Conservation (phyloP, 2,888 invertebrate genomes). For the Morpho achilles region DNA sequence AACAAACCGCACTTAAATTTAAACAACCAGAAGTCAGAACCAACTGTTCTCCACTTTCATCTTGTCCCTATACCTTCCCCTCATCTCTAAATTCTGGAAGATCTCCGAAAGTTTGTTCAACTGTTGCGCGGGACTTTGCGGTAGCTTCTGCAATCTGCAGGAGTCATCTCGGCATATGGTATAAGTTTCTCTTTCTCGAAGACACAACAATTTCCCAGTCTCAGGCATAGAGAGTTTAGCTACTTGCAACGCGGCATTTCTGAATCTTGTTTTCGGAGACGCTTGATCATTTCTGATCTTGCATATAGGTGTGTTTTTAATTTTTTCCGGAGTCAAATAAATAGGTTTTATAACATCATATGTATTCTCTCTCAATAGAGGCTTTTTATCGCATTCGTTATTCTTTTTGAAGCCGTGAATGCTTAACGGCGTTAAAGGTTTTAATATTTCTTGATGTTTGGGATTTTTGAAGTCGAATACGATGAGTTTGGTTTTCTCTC, state of each 20-base stretch:
- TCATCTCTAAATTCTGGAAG: constrained; percentile 65
- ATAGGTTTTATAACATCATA: constrained; percentile 69
- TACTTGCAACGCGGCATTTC: constrained; percentile 63
- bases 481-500: constrained; percentile 61
- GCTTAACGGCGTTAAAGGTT: constrained; percentile 60
- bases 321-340: constrained; percentile 46
- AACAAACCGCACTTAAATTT: constrained; percentile 5
- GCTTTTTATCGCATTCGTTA: constrained; percentile 45
- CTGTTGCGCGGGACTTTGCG: constrained; percentile 54
- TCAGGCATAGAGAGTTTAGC: constrained; percentile 61
- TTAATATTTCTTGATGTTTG: constrained; percentile 58
- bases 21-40: constrained; percentile 45
- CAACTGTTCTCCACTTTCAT: constrained; percentile 73
- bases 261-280: constrained; percentile 66
- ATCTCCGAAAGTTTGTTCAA: constrained; percentile 65
- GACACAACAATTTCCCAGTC: constrained; percentile 62
- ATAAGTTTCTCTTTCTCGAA: constrained; percentile 58
- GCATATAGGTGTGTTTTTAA: constrained; percentile 31
- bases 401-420: constrained; percentile 53
- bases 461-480: constrained; percentile 57
- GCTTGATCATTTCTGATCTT: constrained; percentile 33
- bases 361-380: constrained; percentile 64
- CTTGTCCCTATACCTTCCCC: constrained; percentile 56
- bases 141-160: constrained; percentile 50
- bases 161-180: constrained; percentile 40